Evolutionary conservation across 2,113 vertebrate species (phyloP), one percentile per base, ranked within the genome.

Genomic region (Gopherus evgoodei): DNA sequence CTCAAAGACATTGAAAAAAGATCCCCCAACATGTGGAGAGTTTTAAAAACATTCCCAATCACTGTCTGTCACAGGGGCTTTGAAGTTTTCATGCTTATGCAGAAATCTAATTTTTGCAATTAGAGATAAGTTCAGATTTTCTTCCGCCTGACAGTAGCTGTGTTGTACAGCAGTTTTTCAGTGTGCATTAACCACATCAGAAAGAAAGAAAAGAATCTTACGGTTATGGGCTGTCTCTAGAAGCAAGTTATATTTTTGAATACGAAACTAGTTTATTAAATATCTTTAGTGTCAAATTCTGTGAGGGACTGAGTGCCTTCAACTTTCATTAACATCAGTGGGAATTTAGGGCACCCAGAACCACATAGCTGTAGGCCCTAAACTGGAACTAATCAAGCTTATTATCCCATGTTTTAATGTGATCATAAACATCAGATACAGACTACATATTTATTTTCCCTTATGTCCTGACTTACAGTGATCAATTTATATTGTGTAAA

Each of bases 11-110:
- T 38, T 72, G 65, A 38, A 72, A 72, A 72, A 17, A 72, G n/a
- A 72, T 35, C 17, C 65, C 35, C 35, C 65, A n/a, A 72, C 4
- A 21, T 72, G 65, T n/a, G 11, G 9, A 72, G 19, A 38, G 35
- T 69, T 65, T 65, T n/a, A 9, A n/a, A 17, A 38, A 72, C 35
- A 72, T 72, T 72, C 14, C 16, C 88, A 78, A 88, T 91, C 54
- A 21, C n/a, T 84, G 90, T 27, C 85, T 31, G 12, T 91, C 78
- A 79, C 49, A 88, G 25, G 16, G 69, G 2, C 47, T 91, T 53
- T 82, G 59, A 93, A 11, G 2, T 75, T 91, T 88, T 86, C 90
- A 62, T 29, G 54, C 54, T 88, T 95, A 91, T 88, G 81, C 42
- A 93, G 81, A 94, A 93, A 82, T 90, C 59, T 47, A 35, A 0